Percentiles rank a stretch among this genome's conserved stretches.
Evolutionary conservation across 2,113 vertebrate species (phyloP).

Genomic region (Ailuropoda melanoleuca): DNA sequence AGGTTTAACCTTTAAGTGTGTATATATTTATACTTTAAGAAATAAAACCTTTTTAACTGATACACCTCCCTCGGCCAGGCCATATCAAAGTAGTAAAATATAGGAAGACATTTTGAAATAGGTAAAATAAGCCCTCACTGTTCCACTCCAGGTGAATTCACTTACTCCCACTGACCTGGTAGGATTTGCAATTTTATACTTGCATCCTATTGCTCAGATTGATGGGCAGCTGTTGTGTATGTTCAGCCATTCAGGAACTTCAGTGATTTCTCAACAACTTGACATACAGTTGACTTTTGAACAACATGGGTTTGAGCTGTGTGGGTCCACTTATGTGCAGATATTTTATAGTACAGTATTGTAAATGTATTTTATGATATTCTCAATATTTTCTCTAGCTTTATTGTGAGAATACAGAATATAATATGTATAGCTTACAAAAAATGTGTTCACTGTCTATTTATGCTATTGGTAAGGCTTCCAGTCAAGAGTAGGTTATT

Average conservation of each 20-base stretch:
- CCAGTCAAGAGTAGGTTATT: background rate
- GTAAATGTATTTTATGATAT: background rate
- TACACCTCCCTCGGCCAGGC: background rate
- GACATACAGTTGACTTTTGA: background rate
- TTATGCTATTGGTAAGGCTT: background rate
- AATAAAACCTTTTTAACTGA: background rate
- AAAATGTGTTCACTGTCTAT: background rate
- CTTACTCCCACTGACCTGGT: background rate
- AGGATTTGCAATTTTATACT: background rate
- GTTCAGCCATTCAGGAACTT: background rate
- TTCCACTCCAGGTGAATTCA: background rate
- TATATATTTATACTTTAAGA: background rate
- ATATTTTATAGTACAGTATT: background rate
- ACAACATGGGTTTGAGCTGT: background rate
- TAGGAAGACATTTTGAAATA: background rate
- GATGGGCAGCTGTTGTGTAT: background rate
- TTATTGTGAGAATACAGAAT: background rate
- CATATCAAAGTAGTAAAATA: background rate
- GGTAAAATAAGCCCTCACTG: background rate
- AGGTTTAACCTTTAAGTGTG: background rate
- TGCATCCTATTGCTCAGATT: background rate
- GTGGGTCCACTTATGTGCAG: background rate
- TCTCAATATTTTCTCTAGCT: background rate
- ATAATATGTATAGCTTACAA: background rate
- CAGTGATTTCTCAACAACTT: background rate